Base-by-base conservation (phyloP, 2,113 vertebrate species). In the Bagarius yarrelli region DNA sequence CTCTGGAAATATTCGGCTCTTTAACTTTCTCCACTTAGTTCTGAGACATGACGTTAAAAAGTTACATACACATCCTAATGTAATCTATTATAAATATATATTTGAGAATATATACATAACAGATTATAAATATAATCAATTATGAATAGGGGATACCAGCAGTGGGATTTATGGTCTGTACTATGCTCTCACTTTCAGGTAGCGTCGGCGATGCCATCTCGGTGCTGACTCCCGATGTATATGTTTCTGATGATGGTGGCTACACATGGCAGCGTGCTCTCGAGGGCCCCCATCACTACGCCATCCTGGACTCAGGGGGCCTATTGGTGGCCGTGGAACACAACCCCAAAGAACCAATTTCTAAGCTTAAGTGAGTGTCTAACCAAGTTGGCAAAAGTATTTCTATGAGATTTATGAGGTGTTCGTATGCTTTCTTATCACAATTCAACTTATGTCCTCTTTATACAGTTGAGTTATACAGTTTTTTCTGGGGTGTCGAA, bases 231-330 rank as follows among this genome's bases (percentile, higher is more conserved):
- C 96, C 97, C 0, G 95, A 97, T 0, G 94, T 98, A 60, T 98
- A 95, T 32, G 93, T 97, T 85, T 97, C 97, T 5, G 95, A 97
- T 47, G 95, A 98, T 0, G 97, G 97, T 0, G 97, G 97, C 40
- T 98, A 98, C 90, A 93, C 94, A 0, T 98, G 97, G 97, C 59
- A 90, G 4, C 87, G 90, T 86, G 95, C 96, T 81, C 92, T 98
- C 79, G 88, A 85, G 76, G 96, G 97, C 14, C 96, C 96, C 0
- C 97, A 98, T 87, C 94, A 96, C 74, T 98, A 98, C 0, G 94
- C 96, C 69, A 96, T 98, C 86, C 87, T 98, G 88, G 96, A 98
- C 81, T 98, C 96, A 0, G 97, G 97, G 5, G 96, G 95, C 19
- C 92, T 98, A 82, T 93, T 98, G 19, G 95, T 96, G 73, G 97